Conservation (phyloP, 2,113 vertebrate species). For the Dascyllus trimaculatus region DNA sequence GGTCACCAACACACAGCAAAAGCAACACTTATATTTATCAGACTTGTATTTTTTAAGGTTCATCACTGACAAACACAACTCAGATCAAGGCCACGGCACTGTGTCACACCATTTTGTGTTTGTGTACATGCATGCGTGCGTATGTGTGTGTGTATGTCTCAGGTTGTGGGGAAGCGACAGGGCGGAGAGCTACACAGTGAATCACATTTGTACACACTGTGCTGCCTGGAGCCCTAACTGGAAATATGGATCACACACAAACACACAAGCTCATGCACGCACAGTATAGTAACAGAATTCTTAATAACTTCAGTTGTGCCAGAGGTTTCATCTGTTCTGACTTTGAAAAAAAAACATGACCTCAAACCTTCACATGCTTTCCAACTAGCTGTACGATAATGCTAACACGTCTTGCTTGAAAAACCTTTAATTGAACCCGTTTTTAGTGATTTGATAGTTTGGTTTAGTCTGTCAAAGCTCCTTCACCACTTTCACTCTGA, state of each 20-base stretch:
- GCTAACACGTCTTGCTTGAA: neutral
- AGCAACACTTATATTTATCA: neutral
- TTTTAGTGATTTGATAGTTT: too few species aligned
- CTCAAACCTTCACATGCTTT: neutral
- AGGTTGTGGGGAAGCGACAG: conserved; percentile 37
- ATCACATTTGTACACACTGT: conserved; percentile 19
- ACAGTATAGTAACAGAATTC: conserved; percentile 2
- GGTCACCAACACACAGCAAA: neutral
- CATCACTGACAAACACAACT: neutral
- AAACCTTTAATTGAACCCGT: neutral
- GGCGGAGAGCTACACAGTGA: conserved; percentile 12
- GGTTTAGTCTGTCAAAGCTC: too few species aligned
- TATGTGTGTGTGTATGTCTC: neutral
- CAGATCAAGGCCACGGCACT: neutral
- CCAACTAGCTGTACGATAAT: neutral
- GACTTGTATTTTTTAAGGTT: neutral
- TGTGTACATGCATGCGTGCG: neutral
- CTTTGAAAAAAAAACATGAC: conserved; percentile 9
- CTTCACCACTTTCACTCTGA: too few species aligned
- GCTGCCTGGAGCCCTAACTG: conserved; percentile 22
- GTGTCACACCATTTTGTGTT: neutral
- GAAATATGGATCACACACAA: conserved; percentile 34
- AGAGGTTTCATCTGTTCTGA: conserved; percentile 27
- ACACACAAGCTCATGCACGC: neutral
- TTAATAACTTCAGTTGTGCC: neutral